Evolutionary conservation across 2,888 invertebrate species (phyloP), one percentile per base, ranked within the genome.

Genomic region (Aspidiotus destructor): DNA sequence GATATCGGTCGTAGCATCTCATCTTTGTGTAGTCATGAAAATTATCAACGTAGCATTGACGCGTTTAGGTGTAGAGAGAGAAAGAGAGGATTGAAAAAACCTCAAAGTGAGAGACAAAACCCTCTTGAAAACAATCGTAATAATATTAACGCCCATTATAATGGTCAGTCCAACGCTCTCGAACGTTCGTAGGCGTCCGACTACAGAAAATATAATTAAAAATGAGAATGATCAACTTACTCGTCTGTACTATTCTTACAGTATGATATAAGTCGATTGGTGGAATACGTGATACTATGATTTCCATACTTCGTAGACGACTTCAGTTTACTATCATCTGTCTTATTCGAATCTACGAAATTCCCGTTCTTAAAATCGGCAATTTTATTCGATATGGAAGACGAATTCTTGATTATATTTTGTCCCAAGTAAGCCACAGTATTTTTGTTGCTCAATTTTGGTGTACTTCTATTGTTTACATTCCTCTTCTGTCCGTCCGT

Each of bases 361-460:
- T 65, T 65, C 17, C 65, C 65, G 65, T 65, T 65, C 41, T 65
- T 57, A 41, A 65, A 58, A 48, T 65, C 65, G 42, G 65, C 65
- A 40, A 65, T 41, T 57, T 65, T 65, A 57, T 44, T 65, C n/a
- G 65, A 57, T 11, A 44, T 28, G 15, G 44, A 65, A 17, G 44
- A 42, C 58, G 41, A 58, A 9, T 41, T 17, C 7, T n/a, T 44
- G 48, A 42, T 48, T 10, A 57, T 48, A 58, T 65, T 58, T 40
- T 58, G 57, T 48, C 58, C 65, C 60, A 17, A 65, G 57, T 65
- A 58, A 15, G 55, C 65, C 57, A 48, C 17, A 48, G 40, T 42
- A 48, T 41, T 17, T 57, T 58, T 65, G n/a, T 58, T 65, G n/a
- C 17, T 44, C 40, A 57, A 44, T 65, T 65, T 65, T 17, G 15